Evolutionary conservation across 2,797 vertebrate species (phyloP), one percentile per base, ranked within the genome.

Genomic region (Denticeps clupeoides): DNA sequence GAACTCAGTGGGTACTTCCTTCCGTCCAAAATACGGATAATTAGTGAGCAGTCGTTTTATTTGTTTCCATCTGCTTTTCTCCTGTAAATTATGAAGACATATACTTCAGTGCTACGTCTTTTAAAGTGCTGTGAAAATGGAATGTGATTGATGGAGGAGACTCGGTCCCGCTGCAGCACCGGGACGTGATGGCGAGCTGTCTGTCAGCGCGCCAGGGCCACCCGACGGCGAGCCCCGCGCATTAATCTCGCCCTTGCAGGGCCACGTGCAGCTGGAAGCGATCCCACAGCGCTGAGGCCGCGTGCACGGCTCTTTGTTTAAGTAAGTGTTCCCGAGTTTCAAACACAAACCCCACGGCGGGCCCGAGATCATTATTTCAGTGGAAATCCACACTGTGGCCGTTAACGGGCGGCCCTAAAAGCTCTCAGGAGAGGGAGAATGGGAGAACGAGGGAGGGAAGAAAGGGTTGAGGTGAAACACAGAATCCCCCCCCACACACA

Each of bases 301-400:
- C 55, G 49, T 55, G 64, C 55, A 33, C 64, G 65, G 64, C 69
- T 70, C 46, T 76, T 77, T 79, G 77, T 75, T 78, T 58, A 64
- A 63, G 59, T 53, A 61, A 65, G 57, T 67, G 58, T 59, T 58
- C 55, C 49, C 55, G 62, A 57, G 65, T 55, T 62, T 58, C 53
- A 59, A 47, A 59, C 59, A 25, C 23, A 10, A 48, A 56, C 47
- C 56, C 59, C 43, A 41, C 13, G 44, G 57, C 73, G 74, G 68
- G 74, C n/a, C n/a, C 64, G 64, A 71, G 71, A 76, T 79, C 73
- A 71, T 67, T 65, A 76, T 69, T 82, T 74, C 68, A 74, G 80
- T 81, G 78, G 78, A 83, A 83, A 81, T 82, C 80, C 75, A 80
- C 79, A 82, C 75, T 82, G 79, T 55, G 77, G 71, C 74, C 72